These are phyloP conservation scores for Neodiprion virginianus DNA, from an alignment of 1,140 invertebrate species.

Conservation along the genomic window DNA sequence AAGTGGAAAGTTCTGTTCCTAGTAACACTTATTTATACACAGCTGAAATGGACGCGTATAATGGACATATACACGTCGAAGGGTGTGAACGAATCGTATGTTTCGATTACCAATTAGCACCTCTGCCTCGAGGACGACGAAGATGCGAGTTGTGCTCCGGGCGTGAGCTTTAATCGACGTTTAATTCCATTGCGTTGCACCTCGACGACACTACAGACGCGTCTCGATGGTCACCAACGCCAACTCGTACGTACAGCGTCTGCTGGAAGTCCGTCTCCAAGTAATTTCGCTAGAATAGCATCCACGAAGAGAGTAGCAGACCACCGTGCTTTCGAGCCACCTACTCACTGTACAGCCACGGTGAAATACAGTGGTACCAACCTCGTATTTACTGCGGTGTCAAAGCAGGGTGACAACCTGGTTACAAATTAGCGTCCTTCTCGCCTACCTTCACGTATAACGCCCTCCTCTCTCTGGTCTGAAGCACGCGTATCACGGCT, in stretches of 20 bases:
- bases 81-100: constrained; percentile 4
- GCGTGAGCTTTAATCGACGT: background rate
- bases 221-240: background rate
- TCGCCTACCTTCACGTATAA: background rate
- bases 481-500: background rate
- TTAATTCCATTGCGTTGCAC: background rate
- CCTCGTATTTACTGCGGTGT: constrained; percentile 62
- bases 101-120: constrained; percentile 3
- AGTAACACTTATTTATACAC: too few species aligned
- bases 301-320: background rate
- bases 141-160: background rate
- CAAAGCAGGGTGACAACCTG: constrained; percentile 61
- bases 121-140: background rate
- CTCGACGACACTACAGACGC: too few species aligned
- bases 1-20: constrained; percentile 1
- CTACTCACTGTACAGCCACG: constrained; percentile 24
- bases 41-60: background rate
- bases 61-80: background rate
- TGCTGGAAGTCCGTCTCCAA: background rate
- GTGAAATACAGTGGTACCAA: constrained; percentile 60
- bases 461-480: background rate
- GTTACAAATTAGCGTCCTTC: constrained; percentile 59
- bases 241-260: background rate
- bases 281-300: constrained; percentile 3
- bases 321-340: background rate